Evolutionary conservation across 2,888 invertebrate species (phyloP).

Genomic region (Ochlodes sylvanus): DNA sequence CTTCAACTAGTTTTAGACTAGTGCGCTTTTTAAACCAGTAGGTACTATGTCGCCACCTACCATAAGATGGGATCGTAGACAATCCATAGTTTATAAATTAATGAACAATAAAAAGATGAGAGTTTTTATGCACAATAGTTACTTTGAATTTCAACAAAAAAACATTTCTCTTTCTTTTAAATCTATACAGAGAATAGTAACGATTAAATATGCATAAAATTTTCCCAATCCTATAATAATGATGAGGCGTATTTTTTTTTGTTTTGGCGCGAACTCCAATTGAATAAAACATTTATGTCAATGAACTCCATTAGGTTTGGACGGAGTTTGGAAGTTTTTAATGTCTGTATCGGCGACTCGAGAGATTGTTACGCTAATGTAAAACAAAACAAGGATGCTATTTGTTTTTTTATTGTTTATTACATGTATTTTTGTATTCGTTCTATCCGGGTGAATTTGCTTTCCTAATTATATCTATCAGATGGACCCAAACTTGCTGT

Average conservation of each 20-base stretch:
- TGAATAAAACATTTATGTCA: conserved; percentile 84
- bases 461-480: background rate
- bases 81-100: too few species aligned
- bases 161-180: too few species aligned
- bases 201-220: conserved; percentile 78
- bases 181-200: too few species aligned
- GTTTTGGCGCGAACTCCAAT: conserved; percentile 76
- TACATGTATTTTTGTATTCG: background rate
- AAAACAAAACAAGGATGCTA: conserved; percentile 27
- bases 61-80: too few species aligned
- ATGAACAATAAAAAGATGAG: too few species aligned
- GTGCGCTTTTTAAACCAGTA: too few species aligned
- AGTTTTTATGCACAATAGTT: too few species aligned
- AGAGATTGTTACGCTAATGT: conserved; percentile 34
- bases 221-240: conserved; percentile 74
- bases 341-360: conserved; percentile 40
- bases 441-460: background rate
- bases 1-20: too few species aligned
- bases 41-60: too few species aligned
- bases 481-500: background rate
- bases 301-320: conserved; percentile 78
- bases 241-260: conserved; percentile 78
- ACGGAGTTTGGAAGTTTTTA: conserved; percentile 67
- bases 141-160: too few species aligned
- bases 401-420: conserved; percentile 10